Conservation (phyloP, 2,797 vertebrate genomes). For the Paguma larvata region DNA sequence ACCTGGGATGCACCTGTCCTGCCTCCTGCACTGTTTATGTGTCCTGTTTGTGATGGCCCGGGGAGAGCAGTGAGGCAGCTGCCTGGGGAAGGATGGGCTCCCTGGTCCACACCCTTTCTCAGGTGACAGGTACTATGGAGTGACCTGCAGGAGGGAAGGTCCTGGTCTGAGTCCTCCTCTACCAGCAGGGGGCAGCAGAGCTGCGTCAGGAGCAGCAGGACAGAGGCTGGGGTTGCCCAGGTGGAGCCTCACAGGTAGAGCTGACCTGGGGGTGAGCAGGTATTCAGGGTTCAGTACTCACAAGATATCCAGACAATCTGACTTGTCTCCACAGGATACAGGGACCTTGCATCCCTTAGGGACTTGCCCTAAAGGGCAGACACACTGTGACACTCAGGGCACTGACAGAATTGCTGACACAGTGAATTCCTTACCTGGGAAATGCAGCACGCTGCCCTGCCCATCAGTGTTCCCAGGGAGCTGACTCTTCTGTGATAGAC, state of each 20-base stretch:
- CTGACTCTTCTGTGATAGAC: neutral
- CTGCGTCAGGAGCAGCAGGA: neutral
- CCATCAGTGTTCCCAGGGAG: neutral
- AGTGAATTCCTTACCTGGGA: neutral
- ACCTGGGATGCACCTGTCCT: fast-evolving
- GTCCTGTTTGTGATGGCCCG: fast-evolving
- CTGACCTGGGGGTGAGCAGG: too few relatives aligned
- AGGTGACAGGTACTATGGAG: neutral
- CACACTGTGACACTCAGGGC: neutral
- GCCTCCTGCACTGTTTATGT: fast-evolving
- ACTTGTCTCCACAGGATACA: neutral
- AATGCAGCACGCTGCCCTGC: neutral
- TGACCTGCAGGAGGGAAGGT: neutral
- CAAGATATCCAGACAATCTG: too few relatives aligned
- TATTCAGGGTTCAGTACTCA: neutral
- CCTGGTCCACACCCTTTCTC: neutral
- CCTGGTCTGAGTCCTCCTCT: fast-evolving
- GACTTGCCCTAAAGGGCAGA: neutral
- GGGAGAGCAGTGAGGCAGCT: fast-evolving
- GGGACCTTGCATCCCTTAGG: too few relatives aligned
- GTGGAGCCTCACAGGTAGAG: too few relatives aligned
- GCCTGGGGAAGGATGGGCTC: too few relatives aligned
- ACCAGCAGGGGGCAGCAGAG: neutral
- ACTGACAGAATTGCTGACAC: neutral
- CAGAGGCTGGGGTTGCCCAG: neutral